These are phyloP conservation scores for Oreonectes daqikongensis DNA, from an alignment of 2,797 vertebrate species.

Conservation along the genomic window DNA sequence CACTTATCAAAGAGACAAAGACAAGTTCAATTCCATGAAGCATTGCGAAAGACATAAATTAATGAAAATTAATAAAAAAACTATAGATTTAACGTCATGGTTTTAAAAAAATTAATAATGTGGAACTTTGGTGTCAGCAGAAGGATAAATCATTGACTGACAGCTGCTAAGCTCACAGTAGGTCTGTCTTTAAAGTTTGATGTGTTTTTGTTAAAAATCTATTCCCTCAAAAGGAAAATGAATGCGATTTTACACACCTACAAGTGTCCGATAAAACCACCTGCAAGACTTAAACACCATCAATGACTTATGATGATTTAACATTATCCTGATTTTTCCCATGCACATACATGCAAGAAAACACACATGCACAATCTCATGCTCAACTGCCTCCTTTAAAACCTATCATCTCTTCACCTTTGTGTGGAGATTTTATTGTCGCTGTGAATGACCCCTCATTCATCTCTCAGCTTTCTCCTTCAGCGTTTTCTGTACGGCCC, in stretches of 20 bases:
- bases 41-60: not conserved
- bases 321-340: not conserved
- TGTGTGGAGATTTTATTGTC: conserved; percentile 40
- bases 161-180: not conserved
- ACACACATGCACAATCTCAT: not conserved
- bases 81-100: not conserved
- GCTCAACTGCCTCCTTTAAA: conserved; percentile 25
- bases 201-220: not conserved
- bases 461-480: conserved; percentile 31
- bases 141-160: not conserved
- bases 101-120: not conserved
- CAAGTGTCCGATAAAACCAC: not conserved
- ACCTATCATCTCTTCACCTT: conserved; percentile 40
- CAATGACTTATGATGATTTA: not conserved
- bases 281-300: not conserved
- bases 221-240: not conserved
- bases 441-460: conserved; percentile 40
- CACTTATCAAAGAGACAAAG: not conserved
- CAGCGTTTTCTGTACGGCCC: conserved; percentile 34
- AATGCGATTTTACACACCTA: not conserved
- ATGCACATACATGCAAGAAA: not conserved
- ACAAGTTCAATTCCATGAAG: not conserved
- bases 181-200: not conserved
- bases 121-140: too few relatives aligned
- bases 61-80: too few relatives aligned